Base-by-base conservation (phyloP, 2,888 invertebrate genomes). In the Acleris holmiana region DNA sequence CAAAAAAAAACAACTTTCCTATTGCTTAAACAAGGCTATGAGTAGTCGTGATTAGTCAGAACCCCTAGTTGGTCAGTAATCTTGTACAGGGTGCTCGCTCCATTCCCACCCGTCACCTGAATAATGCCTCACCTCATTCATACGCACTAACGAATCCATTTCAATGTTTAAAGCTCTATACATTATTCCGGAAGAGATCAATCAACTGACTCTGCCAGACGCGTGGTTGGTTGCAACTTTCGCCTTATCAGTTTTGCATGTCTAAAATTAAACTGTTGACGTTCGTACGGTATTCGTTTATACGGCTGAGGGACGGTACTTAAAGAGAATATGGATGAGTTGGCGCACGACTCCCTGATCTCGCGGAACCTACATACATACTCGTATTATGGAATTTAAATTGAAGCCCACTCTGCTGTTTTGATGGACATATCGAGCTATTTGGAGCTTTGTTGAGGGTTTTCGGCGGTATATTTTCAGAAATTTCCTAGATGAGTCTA, bases 21-120 rank as follows among this genome's bases (percentile, higher is more conserved):
- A 25, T 25, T 25, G 25, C 7, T 23, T 23, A 23, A 23, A 23
- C 7, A 25, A 25, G 25, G 25, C 7, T 25, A 25, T 7, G 25
- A 0, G 7, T 71, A 69, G 76, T 73, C 76, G 78, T 53, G 19
- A 35, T 53, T 40, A 40, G 18, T 75, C 78, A 69, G 88, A 89
- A 90, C 91, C 91, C 90, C 89, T 91, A 89, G 89, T 77, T 88
- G 91, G 91, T 90, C 91, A 80, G 72, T 85, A 89, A 87, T 90
- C 88, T 77, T 66, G 29, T 29, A 8, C 8, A 72, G 83, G 90
- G 86, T 89, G 79, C 89, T 88, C 79, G 88, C 69, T 78, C 85
- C 79, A 71, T 8, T 29, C 29, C 78, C 69, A 84, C 82, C 78
- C 80, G 83, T 84, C 88, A 88, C 84, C 85, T 88, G 85, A 89